Evolutionary conservation across 2,888 invertebrate genomes (phyloP).

Genomic region (Argyresthia goedartella): DNA sequence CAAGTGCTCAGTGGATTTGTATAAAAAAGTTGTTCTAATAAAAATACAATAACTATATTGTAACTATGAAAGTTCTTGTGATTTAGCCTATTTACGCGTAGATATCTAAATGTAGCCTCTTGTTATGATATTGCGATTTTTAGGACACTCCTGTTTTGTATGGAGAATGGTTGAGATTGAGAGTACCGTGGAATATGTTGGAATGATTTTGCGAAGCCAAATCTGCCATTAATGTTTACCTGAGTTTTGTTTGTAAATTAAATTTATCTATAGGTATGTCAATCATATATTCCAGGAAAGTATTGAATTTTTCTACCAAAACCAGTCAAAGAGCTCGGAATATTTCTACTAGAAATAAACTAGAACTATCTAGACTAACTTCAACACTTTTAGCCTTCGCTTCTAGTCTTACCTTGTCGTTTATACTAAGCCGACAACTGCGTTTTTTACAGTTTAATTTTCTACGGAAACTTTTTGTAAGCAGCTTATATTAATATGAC

Average conservation of each 20-base stretch:
- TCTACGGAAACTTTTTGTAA: background rate
- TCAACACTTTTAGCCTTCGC: background rate
- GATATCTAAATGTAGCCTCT: conserved; percentile 14
- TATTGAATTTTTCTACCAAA: no score
- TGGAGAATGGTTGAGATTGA: conserved; percentile 2
- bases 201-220: background rate
- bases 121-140: background rate
- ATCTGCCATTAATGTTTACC: no score
- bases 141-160: background rate
- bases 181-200: background rate
- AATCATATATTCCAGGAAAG: no score
- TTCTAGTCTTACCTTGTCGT: background rate
- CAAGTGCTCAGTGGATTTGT: background rate
- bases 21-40: conserved; percentile 20
- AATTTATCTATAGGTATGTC: no score
- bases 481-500: background rate
- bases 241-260: no score
- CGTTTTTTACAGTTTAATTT: background rate
- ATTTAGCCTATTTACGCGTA: conserved; percentile 38
- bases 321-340: no score
- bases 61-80: conserved; percentile 33
- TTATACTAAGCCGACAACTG: background rate
- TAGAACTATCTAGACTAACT: no score
- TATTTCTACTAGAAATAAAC: no score
- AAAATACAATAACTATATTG: conserved; percentile 41